Evolutionary conservation across 1,140 invertebrate species (phyloP).

Genomic region (Lycorma delicatula): DNA sequence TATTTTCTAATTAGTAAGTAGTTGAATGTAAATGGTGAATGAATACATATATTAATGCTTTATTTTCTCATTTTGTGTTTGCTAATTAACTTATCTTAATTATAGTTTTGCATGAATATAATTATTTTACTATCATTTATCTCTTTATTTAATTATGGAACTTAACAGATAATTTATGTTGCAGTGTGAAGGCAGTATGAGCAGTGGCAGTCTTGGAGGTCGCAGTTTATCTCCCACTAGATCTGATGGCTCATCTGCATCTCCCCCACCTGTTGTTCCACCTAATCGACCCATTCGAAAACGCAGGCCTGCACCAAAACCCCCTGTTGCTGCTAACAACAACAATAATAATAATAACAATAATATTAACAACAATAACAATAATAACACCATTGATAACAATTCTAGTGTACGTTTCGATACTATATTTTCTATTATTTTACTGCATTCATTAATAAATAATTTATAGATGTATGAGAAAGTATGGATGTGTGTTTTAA

Average conservation of each 20-base stretch:
- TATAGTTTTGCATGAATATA: too few relatives aligned
- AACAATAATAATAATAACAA: constrained; percentile 1
- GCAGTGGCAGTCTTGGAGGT: constrained; percentile 41
- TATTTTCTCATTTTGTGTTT: too few relatives aligned
- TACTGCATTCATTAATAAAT: too few relatives aligned
- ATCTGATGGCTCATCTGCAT: constrained; percentile 37
- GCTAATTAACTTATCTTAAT: too few relatives aligned
- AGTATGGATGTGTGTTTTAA: too few relatives aligned
- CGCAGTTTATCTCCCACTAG: constrained; percentile 43
- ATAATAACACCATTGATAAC: background rate
- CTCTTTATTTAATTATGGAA: background rate
- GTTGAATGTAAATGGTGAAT: too few relatives aligned
- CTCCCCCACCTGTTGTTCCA: constrained; percentile 39
- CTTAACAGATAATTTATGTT: constrained; percentile 14
- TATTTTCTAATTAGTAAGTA: too few relatives aligned
- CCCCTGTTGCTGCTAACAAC: constrained; percentile 34
- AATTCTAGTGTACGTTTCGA: background rate
- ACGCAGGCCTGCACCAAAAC: constrained; percentile 50
- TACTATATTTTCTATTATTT: too few relatives aligned
- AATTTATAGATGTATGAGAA: too few relatives aligned
- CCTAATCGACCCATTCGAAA: constrained; percentile 44
- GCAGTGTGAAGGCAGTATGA: constrained; percentile 40
- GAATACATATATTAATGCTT: too few relatives aligned
- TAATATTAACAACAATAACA: constrained; percentile 13
- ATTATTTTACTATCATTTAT: too few relatives aligned